Percentiles rank a stretch among this genome's conserved stretches.
Conservation (phyloP, 2,797 vertebrate genomes). For the Pangasius sanitwongsei region DNA sequence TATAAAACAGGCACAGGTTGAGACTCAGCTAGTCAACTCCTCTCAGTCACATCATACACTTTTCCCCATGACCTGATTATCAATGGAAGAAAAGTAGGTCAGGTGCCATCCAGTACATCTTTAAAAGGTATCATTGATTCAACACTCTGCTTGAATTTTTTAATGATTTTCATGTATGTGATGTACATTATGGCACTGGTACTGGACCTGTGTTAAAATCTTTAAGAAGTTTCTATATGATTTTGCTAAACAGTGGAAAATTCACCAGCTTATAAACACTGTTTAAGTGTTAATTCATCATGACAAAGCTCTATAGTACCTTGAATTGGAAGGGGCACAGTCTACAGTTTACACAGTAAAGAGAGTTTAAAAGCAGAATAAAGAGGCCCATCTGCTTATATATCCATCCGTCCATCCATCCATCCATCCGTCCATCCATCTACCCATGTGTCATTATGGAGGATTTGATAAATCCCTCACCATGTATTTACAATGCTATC, state of each 20-base stretch:
- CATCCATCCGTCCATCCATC: not conserved
- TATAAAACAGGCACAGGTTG: conserved; percentile 13
- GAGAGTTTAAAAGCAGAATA: not conserved
- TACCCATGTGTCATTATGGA: not conserved
- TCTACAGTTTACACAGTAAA: not conserved
- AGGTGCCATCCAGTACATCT: not conserved
- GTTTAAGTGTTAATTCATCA: not conserved
- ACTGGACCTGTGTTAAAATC: not conserved
- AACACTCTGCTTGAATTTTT: not conserved
- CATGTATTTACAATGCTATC: not conserved
- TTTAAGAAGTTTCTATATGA: not conserved
- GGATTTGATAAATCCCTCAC: not conserved
- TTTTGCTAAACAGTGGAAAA: not conserved
- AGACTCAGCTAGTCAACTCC: not conserved
- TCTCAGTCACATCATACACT: not conserved
- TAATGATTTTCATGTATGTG: not conserved
- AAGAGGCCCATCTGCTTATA: not conserved
- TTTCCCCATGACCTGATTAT: conserved; percentile 7
- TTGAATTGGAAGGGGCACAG: not conserved
- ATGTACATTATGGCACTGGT: not conserved
- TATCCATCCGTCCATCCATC: not conserved
- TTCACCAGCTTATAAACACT: not conserved
- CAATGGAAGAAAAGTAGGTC: conserved; percentile 7
- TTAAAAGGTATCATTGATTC: not conserved
- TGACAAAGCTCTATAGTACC: not conserved